Evolutionary conservation across 2,113 vertebrate species (phyloP).

Genomic region (Chaetura pelagica): DNA sequence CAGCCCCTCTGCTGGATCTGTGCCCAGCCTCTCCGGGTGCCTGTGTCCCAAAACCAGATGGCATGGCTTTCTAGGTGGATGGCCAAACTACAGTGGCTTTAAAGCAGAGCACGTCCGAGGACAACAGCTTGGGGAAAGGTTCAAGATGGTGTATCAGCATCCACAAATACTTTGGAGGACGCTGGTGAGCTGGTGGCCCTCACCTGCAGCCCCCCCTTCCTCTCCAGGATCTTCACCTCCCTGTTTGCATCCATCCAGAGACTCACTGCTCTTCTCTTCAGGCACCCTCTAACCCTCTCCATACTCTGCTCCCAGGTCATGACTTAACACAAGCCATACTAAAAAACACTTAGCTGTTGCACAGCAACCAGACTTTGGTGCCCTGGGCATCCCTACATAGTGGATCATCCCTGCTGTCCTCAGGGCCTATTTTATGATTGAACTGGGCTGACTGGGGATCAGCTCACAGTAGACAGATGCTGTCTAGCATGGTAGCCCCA

Average conservation of each 20-base stretch:
- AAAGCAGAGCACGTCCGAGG: not conserved
- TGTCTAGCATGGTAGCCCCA: not conserved
- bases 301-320: not conserved
- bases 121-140: not conserved
- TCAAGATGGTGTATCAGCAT: accelerated
- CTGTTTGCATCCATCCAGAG: not conserved
- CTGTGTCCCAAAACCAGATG: not conserved
- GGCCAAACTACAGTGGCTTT: not conserved
- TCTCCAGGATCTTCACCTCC: not conserved
- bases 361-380: not conserved
- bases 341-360: not conserved
- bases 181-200: not conserved
- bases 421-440: not conserved
- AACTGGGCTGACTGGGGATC: not conserved
- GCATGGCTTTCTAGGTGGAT: not conserved
- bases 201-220: not conserved
- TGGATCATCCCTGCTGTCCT: not conserved
- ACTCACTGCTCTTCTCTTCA: not conserved
- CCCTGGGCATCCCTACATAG: not conserved
- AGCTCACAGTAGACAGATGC: not conserved
- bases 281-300: not conserved
- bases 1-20: not conserved
- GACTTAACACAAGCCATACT: not conserved
- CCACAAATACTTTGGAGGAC: not conserved
- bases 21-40: not conserved